phyloP scores from a whole-genome alignment of 2,113 vertebrate species.

The Cettia cetti region DNA sequence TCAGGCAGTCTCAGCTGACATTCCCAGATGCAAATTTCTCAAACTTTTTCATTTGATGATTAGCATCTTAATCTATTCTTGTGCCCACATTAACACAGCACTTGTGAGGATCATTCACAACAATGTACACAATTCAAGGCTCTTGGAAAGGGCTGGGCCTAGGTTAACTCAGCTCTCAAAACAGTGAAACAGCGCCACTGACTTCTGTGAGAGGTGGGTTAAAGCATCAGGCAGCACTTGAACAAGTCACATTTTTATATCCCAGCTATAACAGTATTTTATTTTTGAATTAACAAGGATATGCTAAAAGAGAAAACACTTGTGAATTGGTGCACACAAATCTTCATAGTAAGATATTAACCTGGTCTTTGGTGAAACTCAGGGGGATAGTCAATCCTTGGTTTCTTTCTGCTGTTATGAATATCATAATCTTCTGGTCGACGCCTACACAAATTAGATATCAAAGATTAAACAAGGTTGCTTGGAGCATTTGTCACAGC shows the following conservation, averaged over 20 bases:
- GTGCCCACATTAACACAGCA: background rate
- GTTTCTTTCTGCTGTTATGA: conserved; percentile 97
- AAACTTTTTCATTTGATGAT: background rate
- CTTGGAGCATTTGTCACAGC: conserved; percentile 55
- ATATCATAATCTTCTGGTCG: conserved; percentile 98
- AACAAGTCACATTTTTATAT: background rate
- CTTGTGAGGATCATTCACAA: background rate
- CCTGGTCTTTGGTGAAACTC: conserved; percentile 98
- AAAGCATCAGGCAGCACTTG: background rate
- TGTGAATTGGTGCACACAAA: conserved; percentile 44
- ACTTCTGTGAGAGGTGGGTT: background rate
- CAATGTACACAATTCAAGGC: background rate
- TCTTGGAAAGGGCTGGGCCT: background rate
- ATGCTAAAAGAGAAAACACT: conserved; percentile 8
- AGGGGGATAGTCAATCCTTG: conserved; percentile 91
- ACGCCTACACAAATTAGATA: conserved; percentile 96
- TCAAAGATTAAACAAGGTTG: conserved; percentile 80
- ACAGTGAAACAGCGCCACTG: background rate
- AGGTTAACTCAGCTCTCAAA: background rate
- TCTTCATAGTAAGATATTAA: conserved; percentile 84
- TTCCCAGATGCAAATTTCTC: background rate
- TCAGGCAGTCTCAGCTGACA: background rate
- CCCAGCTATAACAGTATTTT: background rate
- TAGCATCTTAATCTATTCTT: background rate
- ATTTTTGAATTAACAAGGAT: background rate